Conservation (phyloP, 2,797 vertebrate genomes). For the Gymnothorax javanicus region DNA sequence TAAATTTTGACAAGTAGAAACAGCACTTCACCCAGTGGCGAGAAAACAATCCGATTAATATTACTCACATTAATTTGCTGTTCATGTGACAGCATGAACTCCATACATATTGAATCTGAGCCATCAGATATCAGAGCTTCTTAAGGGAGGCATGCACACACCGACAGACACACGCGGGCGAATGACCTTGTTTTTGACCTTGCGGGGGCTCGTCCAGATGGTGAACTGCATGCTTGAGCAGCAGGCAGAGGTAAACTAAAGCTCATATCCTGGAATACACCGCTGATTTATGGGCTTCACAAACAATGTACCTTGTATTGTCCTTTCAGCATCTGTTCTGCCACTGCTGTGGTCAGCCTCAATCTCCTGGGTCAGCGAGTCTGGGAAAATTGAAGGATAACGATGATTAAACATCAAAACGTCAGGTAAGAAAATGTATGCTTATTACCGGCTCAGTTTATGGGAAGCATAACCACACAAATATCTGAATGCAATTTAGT, state of each 20-base stretch:
- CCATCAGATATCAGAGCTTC: background rate
- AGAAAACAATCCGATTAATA: background rate
- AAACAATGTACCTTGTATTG: constrained; percentile 94
- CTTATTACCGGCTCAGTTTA: background rate
- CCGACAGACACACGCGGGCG: background rate
- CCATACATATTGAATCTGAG: background rate
- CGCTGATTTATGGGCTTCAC: constrained; percentile 98
- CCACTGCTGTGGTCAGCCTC: constrained; percentile 88
- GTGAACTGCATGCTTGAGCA: constrained; percentile 96
- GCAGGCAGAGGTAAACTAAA: constrained; percentile 91
- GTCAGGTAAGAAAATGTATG: constrained; percentile 46
- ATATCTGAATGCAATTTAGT: background rate
- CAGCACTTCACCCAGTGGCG: background rate
- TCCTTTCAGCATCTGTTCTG: constrained; percentile 88
- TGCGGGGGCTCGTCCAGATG: constrained; percentile 96
- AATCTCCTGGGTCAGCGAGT: constrained; percentile 91
- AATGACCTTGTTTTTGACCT: constrained; percentile 90
- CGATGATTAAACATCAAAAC: constrained; percentile 81
- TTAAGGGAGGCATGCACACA: background rate
- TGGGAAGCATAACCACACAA: background rate
- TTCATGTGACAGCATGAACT: background rate
- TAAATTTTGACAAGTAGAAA: background rate
- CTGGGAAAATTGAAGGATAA: constrained; percentile 81
- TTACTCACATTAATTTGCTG: background rate
- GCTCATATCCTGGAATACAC: constrained; percentile 83